These are phyloP conservation scores for Pseudococcus longispinus DNA, from an alignment of 2,888 invertebrate species.

Conservation along the genomic window DNA sequence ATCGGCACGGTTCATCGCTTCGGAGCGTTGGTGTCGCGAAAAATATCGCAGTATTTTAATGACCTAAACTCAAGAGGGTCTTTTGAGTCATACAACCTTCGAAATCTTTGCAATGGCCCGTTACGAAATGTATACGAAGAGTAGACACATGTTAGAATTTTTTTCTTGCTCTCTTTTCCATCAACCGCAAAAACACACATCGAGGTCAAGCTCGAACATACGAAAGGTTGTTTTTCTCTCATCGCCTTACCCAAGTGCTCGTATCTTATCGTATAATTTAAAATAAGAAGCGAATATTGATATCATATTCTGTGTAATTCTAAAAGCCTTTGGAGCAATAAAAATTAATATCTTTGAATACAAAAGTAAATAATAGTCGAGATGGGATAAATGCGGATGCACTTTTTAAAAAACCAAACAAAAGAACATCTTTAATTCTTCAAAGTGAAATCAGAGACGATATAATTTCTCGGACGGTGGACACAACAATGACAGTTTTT, in stretches of 20 bases:
- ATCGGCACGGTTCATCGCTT: background rate
- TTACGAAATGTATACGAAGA: slow-evolving; percentile 1
- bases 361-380: background rate
- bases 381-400: background rate
- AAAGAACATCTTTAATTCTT: background rate
- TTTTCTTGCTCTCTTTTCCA: background rate
- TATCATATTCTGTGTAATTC: background rate
- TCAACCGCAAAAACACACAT: background rate
- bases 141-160: background rate
- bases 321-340: background rate
- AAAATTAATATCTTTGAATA: background rate
- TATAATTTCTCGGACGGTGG: background rate
- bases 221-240: background rate
- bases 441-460: background rate
- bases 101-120: background rate
- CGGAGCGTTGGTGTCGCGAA: slow-evolving; percentile 1
- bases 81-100: slow-evolving; percentile 18
- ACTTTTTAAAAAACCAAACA: background rate
- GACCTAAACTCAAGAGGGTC: background rate
- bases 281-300: background rate
- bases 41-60: background rate
- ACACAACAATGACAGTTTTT: background rate
- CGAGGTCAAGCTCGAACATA: background rate
- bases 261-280: background rate
- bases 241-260: background rate